Percentiles rank a stretch among this genome's conserved stretches.
These are phyloP conservation scores for Deroptyus accipitrinus DNA, from an alignment of 2,113 vertebrate genomes.

Conservation along the genomic window DNA sequence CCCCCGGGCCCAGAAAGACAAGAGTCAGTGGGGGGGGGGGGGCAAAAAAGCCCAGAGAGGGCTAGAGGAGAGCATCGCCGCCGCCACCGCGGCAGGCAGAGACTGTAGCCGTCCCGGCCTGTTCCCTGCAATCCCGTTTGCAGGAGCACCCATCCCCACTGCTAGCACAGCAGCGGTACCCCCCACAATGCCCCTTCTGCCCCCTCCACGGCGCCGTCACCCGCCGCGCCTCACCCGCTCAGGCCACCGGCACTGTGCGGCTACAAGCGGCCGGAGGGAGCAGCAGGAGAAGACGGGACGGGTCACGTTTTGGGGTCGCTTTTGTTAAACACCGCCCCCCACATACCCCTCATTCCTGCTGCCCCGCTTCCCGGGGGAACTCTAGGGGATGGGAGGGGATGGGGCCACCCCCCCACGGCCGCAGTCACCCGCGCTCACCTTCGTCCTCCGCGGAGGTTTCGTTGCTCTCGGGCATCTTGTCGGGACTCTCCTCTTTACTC, in stretches of 20 bases:
- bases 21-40: not conserved
- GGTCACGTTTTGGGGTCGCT: not conserved
- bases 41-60: not conserved
- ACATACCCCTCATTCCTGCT: not conserved
- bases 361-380: not conserved
- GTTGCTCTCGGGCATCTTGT: conserved; percentile 85
- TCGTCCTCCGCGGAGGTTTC: conserved; percentile 94
- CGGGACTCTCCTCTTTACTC: conserved; percentile 80
- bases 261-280: not conserved
- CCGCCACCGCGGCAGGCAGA: not conserved
- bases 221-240: not conserved
- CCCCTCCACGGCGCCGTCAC: not conserved
- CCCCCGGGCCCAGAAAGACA: conserved; percentile 5
- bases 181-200: not conserved
- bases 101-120: not conserved
- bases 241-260: not conserved
- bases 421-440: conserved; percentile 76
- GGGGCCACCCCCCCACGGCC: not conserved
- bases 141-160: not conserved
- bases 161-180: not conserved
- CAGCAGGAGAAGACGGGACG: not conserved
- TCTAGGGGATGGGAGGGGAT: not conserved
- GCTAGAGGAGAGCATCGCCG: not conserved
- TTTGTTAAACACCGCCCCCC: not conserved
- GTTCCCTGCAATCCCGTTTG: not conserved